phyloP scores from a whole-genome alignment of 2,888 invertebrate species.

The Plutella xylostella region DNA sequence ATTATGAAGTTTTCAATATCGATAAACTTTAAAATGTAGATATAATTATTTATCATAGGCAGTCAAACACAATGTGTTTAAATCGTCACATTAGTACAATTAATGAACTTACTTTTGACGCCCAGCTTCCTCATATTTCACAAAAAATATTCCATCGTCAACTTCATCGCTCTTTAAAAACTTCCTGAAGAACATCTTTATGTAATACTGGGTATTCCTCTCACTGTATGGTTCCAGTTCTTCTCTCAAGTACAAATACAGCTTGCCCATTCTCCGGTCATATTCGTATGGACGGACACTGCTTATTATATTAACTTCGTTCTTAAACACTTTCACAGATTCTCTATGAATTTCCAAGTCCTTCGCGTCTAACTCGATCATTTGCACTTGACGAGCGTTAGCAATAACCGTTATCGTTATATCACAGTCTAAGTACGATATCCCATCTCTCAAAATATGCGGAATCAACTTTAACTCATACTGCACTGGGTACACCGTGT shows the following conservation, averaged over 20 bases:
- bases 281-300: constrained; percentile 39
- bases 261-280: constrained; percentile 32
- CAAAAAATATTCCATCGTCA: constrained; percentile 39
- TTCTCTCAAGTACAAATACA: constrained; percentile 43
- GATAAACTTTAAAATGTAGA: too few species aligned
- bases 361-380: constrained; percentile 46
- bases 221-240: constrained; percentile 35
- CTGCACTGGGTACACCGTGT: constrained; percentile 57
- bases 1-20: too few species aligned
- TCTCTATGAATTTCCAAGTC: constrained; percentile 36
- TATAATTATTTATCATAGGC: too few species aligned
- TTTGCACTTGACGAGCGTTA: constrained; percentile 39
- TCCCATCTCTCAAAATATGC: constrained; percentile 29
- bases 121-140: constrained; percentile 36
- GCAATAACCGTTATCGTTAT: constrained; percentile 49
- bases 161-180: constrained; percentile 30
- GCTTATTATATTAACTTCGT: constrained; percentile 37
- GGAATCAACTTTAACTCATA: constrained; percentile 50
- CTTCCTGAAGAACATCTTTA: constrained; percentile 41
- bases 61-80: too few species aligned
- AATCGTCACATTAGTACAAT: too few species aligned
- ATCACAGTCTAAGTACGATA: constrained; percentile 46
- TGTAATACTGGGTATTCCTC: constrained; percentile 33
- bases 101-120: constrained; percentile 44
- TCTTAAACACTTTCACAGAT: constrained; percentile 38